phyloP scores from a whole-genome alignment of 2,888 invertebrate genomes.

The Tipula lateralis region DNA sequence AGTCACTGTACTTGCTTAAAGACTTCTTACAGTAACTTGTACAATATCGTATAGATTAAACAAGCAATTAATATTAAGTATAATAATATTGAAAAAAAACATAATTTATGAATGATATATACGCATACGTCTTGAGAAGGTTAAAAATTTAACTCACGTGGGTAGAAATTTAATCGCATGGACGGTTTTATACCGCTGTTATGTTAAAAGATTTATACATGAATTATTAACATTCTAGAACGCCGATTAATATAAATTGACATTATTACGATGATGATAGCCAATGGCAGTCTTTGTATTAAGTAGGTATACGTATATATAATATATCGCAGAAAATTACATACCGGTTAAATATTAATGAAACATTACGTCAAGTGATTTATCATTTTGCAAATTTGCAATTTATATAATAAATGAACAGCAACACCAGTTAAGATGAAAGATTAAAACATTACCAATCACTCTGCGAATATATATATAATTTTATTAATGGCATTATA shows the following conservation, averaged over 20 bases:
- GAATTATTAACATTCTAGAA: background rate
- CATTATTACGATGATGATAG: background rate
- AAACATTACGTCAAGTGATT: background rate
- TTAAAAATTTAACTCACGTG: background rate
- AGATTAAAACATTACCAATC: slow-evolving; percentile 1
- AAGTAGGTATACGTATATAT: background rate
- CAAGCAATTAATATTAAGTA: background rate
- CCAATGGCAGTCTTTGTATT: background rate
- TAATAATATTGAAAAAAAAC: background rate
- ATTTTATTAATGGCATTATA: background rate
- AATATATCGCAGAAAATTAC: background rate
- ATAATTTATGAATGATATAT: background rate
- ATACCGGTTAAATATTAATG: background rate
- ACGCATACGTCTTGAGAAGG: background rate
- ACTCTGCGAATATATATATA: background rate
- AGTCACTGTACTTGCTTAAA: background rate
- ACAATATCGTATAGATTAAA: background rate
- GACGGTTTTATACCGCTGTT: background rate
- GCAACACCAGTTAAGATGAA: background rate
- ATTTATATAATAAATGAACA: background rate
- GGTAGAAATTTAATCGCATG: background rate
- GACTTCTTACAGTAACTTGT: background rate
- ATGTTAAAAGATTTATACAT: background rate
- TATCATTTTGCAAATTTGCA: background rate
- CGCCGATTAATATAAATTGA: background rate